These are phyloP conservation scores for Lasioglossum zephyrum DNA, from an alignment of 2,888 invertebrate genomes.

Conservation along the genomic window DNA sequence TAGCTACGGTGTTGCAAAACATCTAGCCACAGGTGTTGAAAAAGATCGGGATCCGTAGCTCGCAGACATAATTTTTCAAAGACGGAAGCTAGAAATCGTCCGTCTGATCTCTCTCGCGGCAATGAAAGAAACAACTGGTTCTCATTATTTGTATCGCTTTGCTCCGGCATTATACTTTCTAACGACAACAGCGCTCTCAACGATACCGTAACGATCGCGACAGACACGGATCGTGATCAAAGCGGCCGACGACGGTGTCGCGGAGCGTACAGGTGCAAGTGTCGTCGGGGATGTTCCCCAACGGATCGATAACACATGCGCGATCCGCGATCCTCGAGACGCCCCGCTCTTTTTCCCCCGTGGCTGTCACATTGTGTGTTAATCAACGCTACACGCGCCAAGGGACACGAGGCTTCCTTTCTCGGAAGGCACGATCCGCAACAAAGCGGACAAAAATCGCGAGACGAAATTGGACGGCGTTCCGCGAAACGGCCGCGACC, in stretches of 20 bases:
- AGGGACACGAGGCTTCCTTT: constrained; percentile 54
- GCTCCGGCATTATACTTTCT: constrained; percentile 39
- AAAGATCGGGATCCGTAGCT: neutral
- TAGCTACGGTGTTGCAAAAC: neutral
- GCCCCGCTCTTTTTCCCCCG: constrained; percentile 32
- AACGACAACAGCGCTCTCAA: constrained; percentile 21
- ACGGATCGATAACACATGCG: constrained; percentile 62
- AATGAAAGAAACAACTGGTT: constrained; percentile 17
- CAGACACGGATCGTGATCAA: constrained; percentile 50
- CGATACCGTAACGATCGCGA: constrained; percentile 23
- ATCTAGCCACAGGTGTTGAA: neutral
- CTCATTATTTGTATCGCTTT: constrained; percentile 38
- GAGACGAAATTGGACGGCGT: constrained; percentile 53
- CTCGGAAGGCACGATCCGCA: constrained; percentile 52
- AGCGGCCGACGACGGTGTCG: constrained; percentile 55
- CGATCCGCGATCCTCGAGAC: constrained; percentile 49
- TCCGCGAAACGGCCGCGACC: constrained; percentile 51
- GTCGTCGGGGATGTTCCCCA: constrained; percentile 56
- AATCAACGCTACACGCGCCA: constrained; percentile 70
- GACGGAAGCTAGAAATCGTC: constrained; percentile 9
- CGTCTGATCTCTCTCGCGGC: neutral
- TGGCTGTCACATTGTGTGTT: constrained; percentile 72
- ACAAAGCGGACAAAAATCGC: constrained; percentile 58
- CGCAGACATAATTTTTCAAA: constrained; percentile 2
- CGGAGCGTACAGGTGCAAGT: constrained; percentile 59